Evolutionary conservation across 2,797 vertebrate species (phyloP).

Genomic region (Phyllotis vaccarum): DNA sequence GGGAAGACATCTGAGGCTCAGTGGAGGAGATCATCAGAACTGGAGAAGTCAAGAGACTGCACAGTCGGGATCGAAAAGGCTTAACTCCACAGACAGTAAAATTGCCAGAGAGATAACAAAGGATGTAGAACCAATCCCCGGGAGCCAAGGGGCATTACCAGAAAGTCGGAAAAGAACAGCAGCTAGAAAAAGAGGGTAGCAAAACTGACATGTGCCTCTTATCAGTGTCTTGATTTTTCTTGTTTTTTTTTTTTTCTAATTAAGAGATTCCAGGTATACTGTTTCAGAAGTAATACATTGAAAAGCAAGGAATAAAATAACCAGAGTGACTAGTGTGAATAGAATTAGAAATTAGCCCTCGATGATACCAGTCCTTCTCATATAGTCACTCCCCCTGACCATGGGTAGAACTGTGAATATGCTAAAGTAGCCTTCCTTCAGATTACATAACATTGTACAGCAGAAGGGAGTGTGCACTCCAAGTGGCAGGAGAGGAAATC

Average conservation of each 20-base stretch:
- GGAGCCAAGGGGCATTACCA: neutral
- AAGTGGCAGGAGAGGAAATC: neutral
- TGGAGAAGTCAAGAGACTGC: neutral
- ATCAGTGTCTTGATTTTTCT: neutral
- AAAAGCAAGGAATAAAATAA: constrained; percentile 11
- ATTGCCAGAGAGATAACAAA: neutral
- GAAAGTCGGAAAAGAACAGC: neutral
- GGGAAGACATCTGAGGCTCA: neutral
- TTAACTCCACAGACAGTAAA: neutral
- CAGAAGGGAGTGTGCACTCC: neutral
- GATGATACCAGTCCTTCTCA: neutral
- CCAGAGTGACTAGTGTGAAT: neutral
- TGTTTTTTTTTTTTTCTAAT: neutral
- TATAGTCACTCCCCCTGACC: neutral
- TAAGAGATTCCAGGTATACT: neutral
- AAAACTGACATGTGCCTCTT: neutral
- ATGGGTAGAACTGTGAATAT: neutral
- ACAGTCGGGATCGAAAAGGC: neutral
- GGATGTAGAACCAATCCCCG: neutral
- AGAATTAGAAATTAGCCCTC: neutral
- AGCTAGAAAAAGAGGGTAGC: neutral
- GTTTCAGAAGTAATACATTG: neutral
- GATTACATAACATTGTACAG: neutral
- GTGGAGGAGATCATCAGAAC: neutral
- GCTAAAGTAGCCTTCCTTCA: neutral